Evolutionary conservation across 2,113 vertebrate species (phyloP).

Genomic region (Arvicanthis niloticus): DNA sequence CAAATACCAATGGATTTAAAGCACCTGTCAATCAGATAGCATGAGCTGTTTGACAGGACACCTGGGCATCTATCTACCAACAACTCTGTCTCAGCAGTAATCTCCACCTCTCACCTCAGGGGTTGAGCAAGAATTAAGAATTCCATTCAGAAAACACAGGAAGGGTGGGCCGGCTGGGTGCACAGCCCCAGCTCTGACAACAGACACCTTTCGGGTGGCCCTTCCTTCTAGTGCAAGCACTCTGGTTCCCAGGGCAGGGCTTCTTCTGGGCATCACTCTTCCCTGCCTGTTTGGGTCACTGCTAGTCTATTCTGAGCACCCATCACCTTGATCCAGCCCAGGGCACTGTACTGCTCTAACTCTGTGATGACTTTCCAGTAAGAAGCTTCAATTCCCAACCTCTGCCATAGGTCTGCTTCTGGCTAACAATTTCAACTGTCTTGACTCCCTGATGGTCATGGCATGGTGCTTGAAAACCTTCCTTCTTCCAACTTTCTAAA

Average conservation of each 20-base stretch:
- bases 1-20: background rate
- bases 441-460: conserved; percentile 47
- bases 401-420: conserved; percentile 43
- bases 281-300: background rate
- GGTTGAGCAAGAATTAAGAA: background rate
- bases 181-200: background rate
- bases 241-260: background rate
- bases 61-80: background rate
- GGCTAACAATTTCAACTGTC: conserved; percentile 63
- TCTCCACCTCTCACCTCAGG: background rate
- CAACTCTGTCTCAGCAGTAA: background rate
- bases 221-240: background rate
- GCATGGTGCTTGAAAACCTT: conserved; percentile 43
- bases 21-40: background rate
- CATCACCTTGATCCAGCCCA: background rate
- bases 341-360: background rate
- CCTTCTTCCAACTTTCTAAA: conserved; percentile 57
- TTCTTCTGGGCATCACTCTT: background rate
- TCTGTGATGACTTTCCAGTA: background rate
- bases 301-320: background rate
- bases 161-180: too few relatives aligned
- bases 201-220: background rate
- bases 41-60: background rate
- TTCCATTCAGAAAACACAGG: background rate
- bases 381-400: background rate